phyloP scores from a whole-genome alignment of 2,797 vertebrate species.

The Alosa sapidissima region DNA sequence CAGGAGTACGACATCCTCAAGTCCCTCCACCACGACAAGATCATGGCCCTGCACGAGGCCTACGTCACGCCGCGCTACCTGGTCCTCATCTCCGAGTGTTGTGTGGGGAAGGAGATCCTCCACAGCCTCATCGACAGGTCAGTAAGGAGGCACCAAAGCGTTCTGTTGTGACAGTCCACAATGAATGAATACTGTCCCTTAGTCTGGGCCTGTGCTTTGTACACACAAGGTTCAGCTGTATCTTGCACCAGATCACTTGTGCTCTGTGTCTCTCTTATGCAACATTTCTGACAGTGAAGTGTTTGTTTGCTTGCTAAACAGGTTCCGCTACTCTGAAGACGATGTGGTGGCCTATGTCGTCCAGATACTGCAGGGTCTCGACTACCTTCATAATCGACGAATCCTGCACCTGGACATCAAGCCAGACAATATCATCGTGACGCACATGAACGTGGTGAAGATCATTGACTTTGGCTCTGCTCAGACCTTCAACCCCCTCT shows the following conservation, averaged over 20 bases:
- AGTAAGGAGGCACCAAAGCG: background rate
- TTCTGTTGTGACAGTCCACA: background rate
- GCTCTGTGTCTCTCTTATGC: background rate
- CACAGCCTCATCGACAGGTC: conserved; percentile 94
- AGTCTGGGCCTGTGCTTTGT: background rate
- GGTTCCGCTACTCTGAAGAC: conserved; percentile 96
- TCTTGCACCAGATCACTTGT: background rate
- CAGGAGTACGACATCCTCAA: conserved; percentile 98
- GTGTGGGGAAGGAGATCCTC: conserved; percentile 92
- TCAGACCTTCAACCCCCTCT: conserved; percentile 91
- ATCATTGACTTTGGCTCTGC: conserved; percentile 96
- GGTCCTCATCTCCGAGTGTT: conserved; percentile 94
- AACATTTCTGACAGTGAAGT: background rate
- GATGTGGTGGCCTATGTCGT: conserved; percentile 89
- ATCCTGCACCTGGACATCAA: conserved; percentile 97
- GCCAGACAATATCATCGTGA: conserved; percentile 90
- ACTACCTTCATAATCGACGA: conserved; percentile 87
- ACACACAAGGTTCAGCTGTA: background rate
- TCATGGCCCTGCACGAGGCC: conserved; percentile 94
- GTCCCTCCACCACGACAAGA: conserved; percentile 88
- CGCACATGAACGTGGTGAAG: conserved; percentile 88
- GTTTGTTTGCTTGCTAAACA: conserved; percentile 53
- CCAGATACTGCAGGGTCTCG: conserved; percentile 92
- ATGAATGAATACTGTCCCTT: background rate
- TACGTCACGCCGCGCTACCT: conserved; percentile 97